Evolutionary conservation across 92 coral and sea anemone genomes (phyloP), one percentile per base, ranked within the genome.

Genomic region (Zoanthus sociatus): DNA sequence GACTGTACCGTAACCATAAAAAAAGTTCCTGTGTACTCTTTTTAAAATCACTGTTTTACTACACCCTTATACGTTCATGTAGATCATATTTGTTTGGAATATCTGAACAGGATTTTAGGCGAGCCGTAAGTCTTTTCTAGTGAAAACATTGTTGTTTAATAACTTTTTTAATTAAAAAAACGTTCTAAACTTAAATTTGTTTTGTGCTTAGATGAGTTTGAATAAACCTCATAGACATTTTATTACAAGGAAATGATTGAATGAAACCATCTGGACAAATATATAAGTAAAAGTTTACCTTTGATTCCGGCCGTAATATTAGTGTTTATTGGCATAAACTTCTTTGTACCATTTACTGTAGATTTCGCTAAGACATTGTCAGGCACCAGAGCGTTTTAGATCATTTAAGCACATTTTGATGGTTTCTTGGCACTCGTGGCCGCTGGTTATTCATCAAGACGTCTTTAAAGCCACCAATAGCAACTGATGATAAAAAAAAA

Each of bases 381-480:
- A 7, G 37, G 73, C 15, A 68, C 73, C 12, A 26, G 3, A 10
- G 73, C 42, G 16, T 31, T 15, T 13, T 21, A 31, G 13, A 68
- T 68, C 73, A 31, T 68, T 44, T 21, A 13, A 15, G 73, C 73
- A 68, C 73, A 68, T 31, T 68, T 68, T 21, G 73, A 68, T 30
- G 73, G 73, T 7, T 26, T 68, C 14, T 26, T 5, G 3, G 73
- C 73, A 68, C 4, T 26, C 3, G 15, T 68, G 73, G 73, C 73
- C 44, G 0, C 73, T 2, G 16, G 1, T 11, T 1, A 68, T 68
- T 44, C 73, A 68, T 68, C 44, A 21, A 3, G 14, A 68, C 44
- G 1, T 68, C 42, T 3, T 68, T 68, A 31, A 7, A 21, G 4
- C 73, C 73, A 5, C 73, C 73, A 68, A 68, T 44, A 21, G 73